These are phyloP conservation scores for Raja brachyura DNA, from an alignment of 2,113 vertebrate species.

Conservation along the genomic window DNA sequence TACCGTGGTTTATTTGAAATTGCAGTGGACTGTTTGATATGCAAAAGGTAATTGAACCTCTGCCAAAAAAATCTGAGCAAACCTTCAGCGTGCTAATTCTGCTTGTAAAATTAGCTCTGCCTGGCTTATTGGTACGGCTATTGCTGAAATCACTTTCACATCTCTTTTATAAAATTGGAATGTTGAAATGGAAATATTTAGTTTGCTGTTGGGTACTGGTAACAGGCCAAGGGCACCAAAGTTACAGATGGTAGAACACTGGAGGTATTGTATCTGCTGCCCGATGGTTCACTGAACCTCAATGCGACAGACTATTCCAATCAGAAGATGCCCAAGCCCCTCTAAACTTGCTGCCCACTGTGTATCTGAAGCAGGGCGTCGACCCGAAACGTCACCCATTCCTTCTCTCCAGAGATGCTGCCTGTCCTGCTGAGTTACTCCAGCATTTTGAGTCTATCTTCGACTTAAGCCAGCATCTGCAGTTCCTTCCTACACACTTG, in stretches of 20 bases:
- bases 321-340: background rate
- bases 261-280: background rate
- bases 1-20: background rate
- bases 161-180: background rate
- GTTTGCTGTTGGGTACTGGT: background rate
- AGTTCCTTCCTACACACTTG: too few species aligned
- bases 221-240: background rate
- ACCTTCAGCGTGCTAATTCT: background rate
- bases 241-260: background rate
- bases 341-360: background rate
- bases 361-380: too few species aligned
- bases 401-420: too few species aligned
- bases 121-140: background rate
- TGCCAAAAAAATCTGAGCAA: background rate
- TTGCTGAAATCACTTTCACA: background rate
- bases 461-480: too few species aligned
- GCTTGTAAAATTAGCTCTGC: background rate
- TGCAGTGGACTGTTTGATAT: background rate
- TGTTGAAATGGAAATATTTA: background rate
- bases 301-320: background rate
- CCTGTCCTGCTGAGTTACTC: too few species aligned
- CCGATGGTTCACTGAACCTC: background rate
- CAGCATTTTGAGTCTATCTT: too few species aligned
- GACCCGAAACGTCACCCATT: too few species aligned
- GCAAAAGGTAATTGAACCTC: background rate